Evolutionary conservation across 2,888 invertebrate genomes (phyloP).

Genomic region (Cheilosia soror): DNA sequence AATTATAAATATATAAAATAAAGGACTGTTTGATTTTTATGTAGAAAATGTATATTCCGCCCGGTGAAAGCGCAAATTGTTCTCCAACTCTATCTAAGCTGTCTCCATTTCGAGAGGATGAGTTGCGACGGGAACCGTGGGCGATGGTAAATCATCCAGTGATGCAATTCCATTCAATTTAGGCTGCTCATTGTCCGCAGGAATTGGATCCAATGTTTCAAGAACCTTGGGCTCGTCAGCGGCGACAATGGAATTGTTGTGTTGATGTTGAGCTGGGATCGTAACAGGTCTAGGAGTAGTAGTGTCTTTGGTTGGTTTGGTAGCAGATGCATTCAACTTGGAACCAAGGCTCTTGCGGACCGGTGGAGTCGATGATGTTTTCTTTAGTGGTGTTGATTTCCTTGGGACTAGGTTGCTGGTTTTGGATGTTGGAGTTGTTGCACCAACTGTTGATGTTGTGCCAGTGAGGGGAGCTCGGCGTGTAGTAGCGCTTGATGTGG

Average conservation of each 20-base stretch:
- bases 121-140: conserved; percentile 45
- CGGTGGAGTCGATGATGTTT: conserved; percentile 65
- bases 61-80: conserved; percentile 24
- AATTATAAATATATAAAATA: conserved; percentile 74
- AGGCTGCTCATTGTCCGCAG: conserved; percentile 50
- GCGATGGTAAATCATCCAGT: conserved; percentile 59
- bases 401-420: conserved; percentile 66
- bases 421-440: conserved; percentile 71
- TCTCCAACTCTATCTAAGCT: conserved; percentile 56
- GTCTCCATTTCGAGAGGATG: conserved; percentile 55
- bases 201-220: not conserved
- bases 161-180: conserved; percentile 68
- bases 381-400: conserved; percentile 71
- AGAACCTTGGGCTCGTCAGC: conserved; percentile 24
- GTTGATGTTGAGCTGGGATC: conserved; percentile 56
- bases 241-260: conserved; percentile 56
- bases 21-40: conserved; percentile 63
- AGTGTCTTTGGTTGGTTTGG: conserved; percentile 74
- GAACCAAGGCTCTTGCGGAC: conserved; percentile 67
- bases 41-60: conserved; percentile 58
- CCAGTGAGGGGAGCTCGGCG: conserved; percentile 57
- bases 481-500: conserved; percentile 54
- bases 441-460: conserved; percentile 57
- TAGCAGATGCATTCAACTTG: conserved; percentile 64
- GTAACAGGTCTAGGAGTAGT: conserved; percentile 66